A percentile compares a stretch with the other conserved stretches of the same genome.
Conservation (phyloP, 1,140 invertebrate species). For the Scaptodrosophila lebanonensis region DNA sequence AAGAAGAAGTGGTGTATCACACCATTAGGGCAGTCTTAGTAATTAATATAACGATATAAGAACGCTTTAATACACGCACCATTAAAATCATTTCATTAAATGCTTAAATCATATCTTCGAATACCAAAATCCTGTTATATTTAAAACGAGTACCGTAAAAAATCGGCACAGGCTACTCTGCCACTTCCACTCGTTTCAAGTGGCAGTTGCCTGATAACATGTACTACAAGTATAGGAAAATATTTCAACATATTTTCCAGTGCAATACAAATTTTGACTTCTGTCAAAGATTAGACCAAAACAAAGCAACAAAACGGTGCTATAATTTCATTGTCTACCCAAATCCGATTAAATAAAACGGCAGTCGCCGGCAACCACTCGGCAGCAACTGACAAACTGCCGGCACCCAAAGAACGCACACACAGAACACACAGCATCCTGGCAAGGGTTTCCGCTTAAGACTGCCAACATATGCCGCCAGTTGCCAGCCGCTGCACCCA, state of each 20-base stretch:
- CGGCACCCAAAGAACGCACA: slow-evolving; percentile 1
- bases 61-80: too few species aligned
- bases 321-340: slow-evolving; percentile 62
- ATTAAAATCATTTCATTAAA: too few species aligned
- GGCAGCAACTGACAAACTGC: slow-evolving; percentile 41
- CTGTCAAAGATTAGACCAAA: slow-evolving; percentile 68
- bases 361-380: slow-evolving; percentile 36
- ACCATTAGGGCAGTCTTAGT: too few species aligned
- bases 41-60: too few species aligned
- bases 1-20: too few species aligned
- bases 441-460: slow-evolving; percentile 59
- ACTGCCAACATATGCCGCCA: slow-evolving; percentile 72
- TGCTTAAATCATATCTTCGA: too few species aligned
- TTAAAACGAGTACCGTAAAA: too few species aligned
- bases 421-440: slow-evolving; percentile 59
- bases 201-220: too few species aligned
- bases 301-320: slow-evolving; percentile 65
- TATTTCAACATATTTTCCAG: slow-evolving; percentile 64
- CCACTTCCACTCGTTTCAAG: not conserved
- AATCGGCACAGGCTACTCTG: too few species aligned
- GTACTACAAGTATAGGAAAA: too few species aligned
- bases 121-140: too few species aligned
- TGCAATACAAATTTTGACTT: slow-evolving; percentile 62
- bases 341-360: slow-evolving; percentile 74
- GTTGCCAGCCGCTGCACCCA: slow-evolving; percentile 58